A percentile compares a stretch with the other conserved stretches of the same genome.
Conservation (phyloP, 2,797 vertebrate species). For the Apogon hyalosoma region DNA sequence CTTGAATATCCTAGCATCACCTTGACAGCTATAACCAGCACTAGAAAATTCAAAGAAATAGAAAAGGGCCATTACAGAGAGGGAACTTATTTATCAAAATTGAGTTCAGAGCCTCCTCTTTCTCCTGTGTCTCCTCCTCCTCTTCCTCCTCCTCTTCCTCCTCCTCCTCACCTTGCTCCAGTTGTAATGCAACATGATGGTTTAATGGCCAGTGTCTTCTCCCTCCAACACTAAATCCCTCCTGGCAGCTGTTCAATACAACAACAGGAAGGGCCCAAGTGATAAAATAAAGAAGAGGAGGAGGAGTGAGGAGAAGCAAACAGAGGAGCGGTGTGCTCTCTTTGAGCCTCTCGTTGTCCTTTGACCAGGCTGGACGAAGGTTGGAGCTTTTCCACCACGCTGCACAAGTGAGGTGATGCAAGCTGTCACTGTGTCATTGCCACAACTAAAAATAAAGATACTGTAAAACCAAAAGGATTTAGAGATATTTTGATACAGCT, state of each 20-base stretch:
- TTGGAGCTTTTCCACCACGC: constrained; percentile 42
- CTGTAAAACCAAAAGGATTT: neutral
- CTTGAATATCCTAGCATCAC: constrained; percentile 6
- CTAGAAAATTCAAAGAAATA: neutral
- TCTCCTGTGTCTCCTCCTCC: neutral
- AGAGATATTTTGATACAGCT: neutral
- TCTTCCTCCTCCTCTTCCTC: neutral
- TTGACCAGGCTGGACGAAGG: constrained; percentile 32
- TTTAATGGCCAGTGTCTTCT: constrained; percentile 46
- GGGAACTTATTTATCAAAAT: neutral
- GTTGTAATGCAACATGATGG: constrained; percentile 38
- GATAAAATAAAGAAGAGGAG: constrained; percentile 5
- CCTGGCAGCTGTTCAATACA: constrained; percentile 39
- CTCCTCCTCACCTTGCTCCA: constrained; percentile 19
- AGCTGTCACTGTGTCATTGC: constrained; percentile 44
- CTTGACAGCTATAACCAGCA: neutral
- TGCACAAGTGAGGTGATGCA: constrained; percentile 44
- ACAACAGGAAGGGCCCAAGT: constrained; percentile 43
- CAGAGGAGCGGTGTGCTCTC: constrained; percentile 12
- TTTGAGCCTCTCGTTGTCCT: constrained; percentile 34
- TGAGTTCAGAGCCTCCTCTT: neutral
- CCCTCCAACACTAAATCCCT: constrained; percentile 22
- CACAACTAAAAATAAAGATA: constrained; percentile 4
- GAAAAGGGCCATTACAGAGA: neutral
- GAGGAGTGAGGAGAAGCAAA: constrained; percentile 1